Evolutionary conservation across 2,113 vertebrate species (phyloP), one percentile per base, ranked within the genome.

Genomic region (Acrocephalus kingi): DNA sequence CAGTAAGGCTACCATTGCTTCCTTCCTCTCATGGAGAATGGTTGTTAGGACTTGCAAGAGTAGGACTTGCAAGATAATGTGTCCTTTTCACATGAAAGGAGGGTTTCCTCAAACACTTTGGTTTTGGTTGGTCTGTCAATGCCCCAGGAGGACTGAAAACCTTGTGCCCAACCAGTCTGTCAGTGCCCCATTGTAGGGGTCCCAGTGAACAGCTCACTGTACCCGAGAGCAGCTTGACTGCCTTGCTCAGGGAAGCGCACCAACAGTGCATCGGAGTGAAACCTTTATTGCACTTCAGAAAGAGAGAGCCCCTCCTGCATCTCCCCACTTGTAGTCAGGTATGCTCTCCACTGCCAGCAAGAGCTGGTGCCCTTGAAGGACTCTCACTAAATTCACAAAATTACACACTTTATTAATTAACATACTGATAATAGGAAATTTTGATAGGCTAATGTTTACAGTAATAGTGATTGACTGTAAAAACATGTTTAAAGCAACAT

Each of bases 181-280:
- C 54, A 37, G 45, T 52, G 45, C 55, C 52, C 45, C 43, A 5
- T 11, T 33, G 25, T 1, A 20, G 75, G 25, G 22, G 13, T 3
- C 20, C 58, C 49, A 43, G 30, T 12, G 85, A 25, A 5, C 41
- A 55, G 24, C n/a, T 14, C 0, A 0, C 58, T 41, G 49, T 20
- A 28, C 9, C 19, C 0, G 0, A 39, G 48, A 17, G 49, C 23
- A 13, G 15, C 35, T n/a, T 20, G 19, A 11, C 22, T 2, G 2
- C 2, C 18, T 45, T 61, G 15, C 3, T 17, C n/a, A 24, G 56
- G 75, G 20, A 9, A 24, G 24, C 0, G 0, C 8, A 33, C 28
- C 20, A 30, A 13, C 20, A 41, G 56, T 0, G 0, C 8, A 9
- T 31, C 0, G 1, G 39, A n/a, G n/a, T 14, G 35, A 87, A 63